Evolutionary conservation across 2,888 invertebrate species (phyloP).

Genomic region (Chrysolina haemoptera): DNA sequence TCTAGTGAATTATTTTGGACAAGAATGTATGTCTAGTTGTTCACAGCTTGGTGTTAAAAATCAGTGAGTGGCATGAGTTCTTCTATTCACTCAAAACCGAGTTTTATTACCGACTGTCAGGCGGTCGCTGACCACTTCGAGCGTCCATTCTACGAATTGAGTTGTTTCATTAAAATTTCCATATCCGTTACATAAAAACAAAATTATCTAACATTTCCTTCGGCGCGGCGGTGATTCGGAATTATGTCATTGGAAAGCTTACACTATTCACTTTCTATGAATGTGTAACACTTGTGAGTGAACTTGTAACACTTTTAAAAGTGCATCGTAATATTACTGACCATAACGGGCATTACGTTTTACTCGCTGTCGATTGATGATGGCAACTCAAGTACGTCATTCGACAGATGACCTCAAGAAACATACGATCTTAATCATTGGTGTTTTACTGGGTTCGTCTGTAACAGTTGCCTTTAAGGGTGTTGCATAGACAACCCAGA

Average conservation of each 20-base stretch:
- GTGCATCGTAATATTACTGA: constrained; percentile 33
- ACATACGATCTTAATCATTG: neutral
- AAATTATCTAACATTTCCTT: constrained; percentile 39
- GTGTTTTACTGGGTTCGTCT: no score
- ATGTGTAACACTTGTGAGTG: constrained; percentile 46
- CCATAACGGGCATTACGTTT: constrained; percentile 11
- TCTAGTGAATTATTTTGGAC: no score
- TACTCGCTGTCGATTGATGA: neutral
- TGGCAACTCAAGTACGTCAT: neutral
- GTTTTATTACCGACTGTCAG: neutral
- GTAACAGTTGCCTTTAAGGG: no score
- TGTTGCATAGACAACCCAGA: no score
- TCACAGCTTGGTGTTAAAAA: no score
- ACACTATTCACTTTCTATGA: constrained; percentile 53
- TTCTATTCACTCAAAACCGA: no score
- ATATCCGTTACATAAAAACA: constrained; percentile 34
- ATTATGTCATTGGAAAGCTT: constrained; percentile 56
- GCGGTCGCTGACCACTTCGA: neutral
- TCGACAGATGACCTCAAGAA: neutral
- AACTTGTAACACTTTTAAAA: constrained; percentile 50
- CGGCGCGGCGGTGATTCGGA: constrained; percentile 38
- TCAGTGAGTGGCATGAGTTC: no score
- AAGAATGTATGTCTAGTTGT: no score
- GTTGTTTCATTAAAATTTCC: neutral
- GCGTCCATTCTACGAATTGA: neutral